Evolutionary conservation across 2,888 invertebrate species (phyloP), one percentile per base, ranked within the genome.

Genomic region (Morpho deidamia): DNA sequence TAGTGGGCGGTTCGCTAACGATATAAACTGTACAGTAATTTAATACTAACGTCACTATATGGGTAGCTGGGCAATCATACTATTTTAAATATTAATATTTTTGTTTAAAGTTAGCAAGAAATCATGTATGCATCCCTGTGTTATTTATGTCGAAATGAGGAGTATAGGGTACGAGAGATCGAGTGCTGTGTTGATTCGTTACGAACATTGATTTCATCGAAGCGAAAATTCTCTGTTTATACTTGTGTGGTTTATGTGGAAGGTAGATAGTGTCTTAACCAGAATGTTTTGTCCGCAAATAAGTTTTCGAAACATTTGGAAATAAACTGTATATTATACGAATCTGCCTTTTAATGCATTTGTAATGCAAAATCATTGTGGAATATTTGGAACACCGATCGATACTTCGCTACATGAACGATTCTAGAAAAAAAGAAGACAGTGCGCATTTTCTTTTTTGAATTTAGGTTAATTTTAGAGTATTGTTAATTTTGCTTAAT

Each of bases 61-160:
- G 83, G 87, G 87, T 87, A 87, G 87, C 83, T 86, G 87, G 87
- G 85, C 86, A 86, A 87, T 84, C 85, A 73, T 83, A 83, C 78
- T 85, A 81, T 81, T 82, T 83, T 84, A 82, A 83, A 77, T 83
- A 81, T 76, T 76, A 72, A 73, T 80, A 80, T 73, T 77, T 76
- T 77, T 77, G 69, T 49, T 56, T 47, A 42, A 71, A 72, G 68
- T 78, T 74, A 72, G 71, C 74, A 71, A 77, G 72, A 76, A 67
- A 77, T 80, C 76, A 75, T 83, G 81, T 81, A 73, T 76, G 78
- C 76, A 73, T 76, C 75, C 75, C 74, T 70, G 72, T 70, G 74
- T 81, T 72, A 70, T 72, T 74, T 71, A 76, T 74, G 61, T 69
- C 67, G 58, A 66, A 10, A 23, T 23, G 23, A 67, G 67, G 67